A percentile compares a stretch with the other conserved stretches of the same genome.
phyloP scores from a whole-genome alignment of 1,140 invertebrate genomes.

The Hypothenemus hampei region DNA sequence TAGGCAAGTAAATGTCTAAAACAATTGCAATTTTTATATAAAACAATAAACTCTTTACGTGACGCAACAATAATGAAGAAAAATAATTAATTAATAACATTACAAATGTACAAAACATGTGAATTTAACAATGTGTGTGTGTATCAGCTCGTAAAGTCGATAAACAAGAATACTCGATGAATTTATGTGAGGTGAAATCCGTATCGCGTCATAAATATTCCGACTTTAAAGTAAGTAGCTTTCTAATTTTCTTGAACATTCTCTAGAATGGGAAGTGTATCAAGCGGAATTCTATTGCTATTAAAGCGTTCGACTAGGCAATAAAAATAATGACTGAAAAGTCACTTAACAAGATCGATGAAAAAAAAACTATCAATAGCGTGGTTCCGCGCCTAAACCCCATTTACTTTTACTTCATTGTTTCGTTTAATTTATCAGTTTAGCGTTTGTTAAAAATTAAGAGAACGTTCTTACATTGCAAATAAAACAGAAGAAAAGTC shows the following conservation, averaged over 20 bases:
- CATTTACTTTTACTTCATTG: no score
- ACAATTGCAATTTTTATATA: conserved; percentile 5
- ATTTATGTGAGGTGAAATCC: conserved; percentile 10
- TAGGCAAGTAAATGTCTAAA: not conserved
- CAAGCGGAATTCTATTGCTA: conserved; percentile 4
- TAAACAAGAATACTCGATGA: no score
- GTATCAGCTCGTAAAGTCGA: no score
- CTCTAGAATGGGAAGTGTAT: conserved; percentile 7
- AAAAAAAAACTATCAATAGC: no score
- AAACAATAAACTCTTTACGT: conserved; percentile 10
- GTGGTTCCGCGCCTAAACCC: no score
- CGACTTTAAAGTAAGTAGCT: conserved; percentile 16
- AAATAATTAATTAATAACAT: no score
- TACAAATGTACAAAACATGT: not conserved
- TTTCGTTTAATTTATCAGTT: no score
- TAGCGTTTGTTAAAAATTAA: no score
- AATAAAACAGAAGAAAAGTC: no score
- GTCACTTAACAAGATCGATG: not conserved
- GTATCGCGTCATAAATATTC: conserved; percentile 13
- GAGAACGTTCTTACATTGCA: no score
- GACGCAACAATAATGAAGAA: conserved; percentile 6
- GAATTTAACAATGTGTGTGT: no score
- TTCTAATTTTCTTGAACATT: conserved; percentile 15
- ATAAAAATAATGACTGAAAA: conserved; percentile 8
- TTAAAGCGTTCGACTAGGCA: not conserved